These are phyloP conservation scores for Misgurnus anguillicaudatus DNA, from an alignment of 2,113 vertebrate species.

Conservation along the genomic window DNA sequence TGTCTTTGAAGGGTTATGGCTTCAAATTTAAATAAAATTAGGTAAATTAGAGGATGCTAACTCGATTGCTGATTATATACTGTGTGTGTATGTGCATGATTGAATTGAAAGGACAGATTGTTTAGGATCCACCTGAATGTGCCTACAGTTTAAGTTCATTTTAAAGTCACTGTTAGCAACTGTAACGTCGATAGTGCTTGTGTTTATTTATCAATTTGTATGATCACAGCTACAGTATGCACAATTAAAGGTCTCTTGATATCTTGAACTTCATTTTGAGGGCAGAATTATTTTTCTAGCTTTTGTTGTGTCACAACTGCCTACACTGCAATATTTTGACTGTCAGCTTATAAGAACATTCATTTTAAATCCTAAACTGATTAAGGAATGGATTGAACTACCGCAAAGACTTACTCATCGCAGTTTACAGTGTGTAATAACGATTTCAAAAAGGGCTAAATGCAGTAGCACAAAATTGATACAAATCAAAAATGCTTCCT, in stretches of 20 bases:
- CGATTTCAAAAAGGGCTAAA: neutral
- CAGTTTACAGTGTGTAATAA: slow-evolving; percentile 2
- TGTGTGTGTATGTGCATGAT: too few species aligned
- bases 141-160: neutral
- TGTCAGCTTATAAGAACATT: neutral
- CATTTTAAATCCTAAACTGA: neutral
- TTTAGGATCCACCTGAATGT: too few species aligned
- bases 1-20: too few species aligned
- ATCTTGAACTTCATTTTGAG: too few species aligned
- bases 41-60: too few species aligned
- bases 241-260: too few species aligned
- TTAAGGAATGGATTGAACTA: neutral
- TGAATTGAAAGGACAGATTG: too few species aligned
- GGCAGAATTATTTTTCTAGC: neutral
- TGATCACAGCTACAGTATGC: too few species aligned
- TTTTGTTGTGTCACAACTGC: neutral
- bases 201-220: too few species aligned
- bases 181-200: neutral
- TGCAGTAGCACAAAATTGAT: slow-evolving; percentile 4
- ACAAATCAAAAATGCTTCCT: slow-evolving; percentile 13
- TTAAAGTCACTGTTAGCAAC: neutral
- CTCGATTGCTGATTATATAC: too few species aligned
- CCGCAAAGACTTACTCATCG: neutral
- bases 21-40: too few species aligned
- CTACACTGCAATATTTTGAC: neutral